These are phyloP conservation scores for Pheosia tremula DNA, from an alignment of 2,888 invertebrate species.

Conservation along the genomic window DNA sequence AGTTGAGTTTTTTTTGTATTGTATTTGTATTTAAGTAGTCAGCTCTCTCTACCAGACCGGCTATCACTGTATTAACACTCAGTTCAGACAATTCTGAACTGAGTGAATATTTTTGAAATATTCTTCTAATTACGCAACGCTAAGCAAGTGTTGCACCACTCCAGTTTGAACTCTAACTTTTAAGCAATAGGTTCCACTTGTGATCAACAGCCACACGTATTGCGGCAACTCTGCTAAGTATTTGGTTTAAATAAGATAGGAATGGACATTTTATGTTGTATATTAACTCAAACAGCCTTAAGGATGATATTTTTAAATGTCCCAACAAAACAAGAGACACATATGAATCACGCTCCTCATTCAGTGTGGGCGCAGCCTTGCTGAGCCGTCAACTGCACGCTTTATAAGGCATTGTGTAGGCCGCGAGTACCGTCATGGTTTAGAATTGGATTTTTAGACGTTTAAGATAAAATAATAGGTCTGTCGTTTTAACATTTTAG, in stretches of 20 bases:
- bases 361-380: constrained; percentile 72
- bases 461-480: not conserved
- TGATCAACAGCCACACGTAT: constrained; percentile 13
- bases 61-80: not conserved
- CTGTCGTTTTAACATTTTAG: constrained; percentile 1
- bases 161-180: constrained; percentile 24
- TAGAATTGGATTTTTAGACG: not conserved
- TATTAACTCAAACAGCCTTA: not conserved
- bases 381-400: constrained; percentile 46
- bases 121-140: not conserved
- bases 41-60: not conserved
- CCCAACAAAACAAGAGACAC: constrained; percentile 26
- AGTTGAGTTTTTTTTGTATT: not conserved
- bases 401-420: constrained; percentile 72
- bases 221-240: constrained; percentile 21
- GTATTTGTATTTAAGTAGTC: not conserved
- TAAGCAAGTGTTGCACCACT: constrained; percentile 20
- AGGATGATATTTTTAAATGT: not conserved
- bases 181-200: constrained; percentile 31
- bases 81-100: too few relatives aligned
- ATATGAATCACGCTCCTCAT: constrained; percentile 61
- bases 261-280: too few relatives aligned
- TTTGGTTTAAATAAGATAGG: not conserved
- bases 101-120: not conserved
- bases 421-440: constrained; percentile 8